Percentiles rank a stretch among this genome's conserved stretches.
These are phyloP conservation scores for Lapara coniferarum DNA, from an alignment of 2,888 invertebrate species.

Conservation along the genomic window DNA sequence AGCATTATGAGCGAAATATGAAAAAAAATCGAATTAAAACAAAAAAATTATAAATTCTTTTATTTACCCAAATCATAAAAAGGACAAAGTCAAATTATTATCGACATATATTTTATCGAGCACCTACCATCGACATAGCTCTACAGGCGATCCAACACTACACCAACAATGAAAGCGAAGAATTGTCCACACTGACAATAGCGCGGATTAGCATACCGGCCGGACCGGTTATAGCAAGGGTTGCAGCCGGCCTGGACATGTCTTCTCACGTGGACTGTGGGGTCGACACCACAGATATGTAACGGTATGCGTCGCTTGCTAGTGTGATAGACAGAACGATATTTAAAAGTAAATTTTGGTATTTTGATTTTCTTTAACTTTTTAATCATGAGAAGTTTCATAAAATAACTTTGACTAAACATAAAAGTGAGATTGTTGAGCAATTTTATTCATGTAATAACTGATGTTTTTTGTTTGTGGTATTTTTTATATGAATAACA, in stretches of 20 bases:
- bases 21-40: background rate
- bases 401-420: too few relatives aligned
- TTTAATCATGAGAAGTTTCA: background rate
- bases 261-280: slow-evolving; percentile 35
- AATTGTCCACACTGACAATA: slow-evolving; percentile 75
- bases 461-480: too few relatives aligned
- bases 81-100: background rate
- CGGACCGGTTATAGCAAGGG: slow-evolving; percentile 69
- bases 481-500: too few relatives aligned
- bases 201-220: slow-evolving; percentile 73
- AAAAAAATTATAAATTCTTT: background rate
- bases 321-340: background rate
- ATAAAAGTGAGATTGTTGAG: too few relatives aligned
- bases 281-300: background rate
- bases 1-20: too few relatives aligned
- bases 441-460: too few relatives aligned
- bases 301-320: background rate
- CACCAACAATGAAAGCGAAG: slow-evolving; percentile 66
- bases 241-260: slow-evolving; percentile 41
- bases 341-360: background rate
- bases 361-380: background rate
- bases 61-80: background rate
- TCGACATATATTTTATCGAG: background rate
- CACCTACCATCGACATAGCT: slow-evolving; percentile 38
- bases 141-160: slow-evolving; percentile 27